Evolutionary conservation across 2,113 vertebrate species (phyloP).

Genomic region (Paradoxurus hermaphroditus): DNA sequence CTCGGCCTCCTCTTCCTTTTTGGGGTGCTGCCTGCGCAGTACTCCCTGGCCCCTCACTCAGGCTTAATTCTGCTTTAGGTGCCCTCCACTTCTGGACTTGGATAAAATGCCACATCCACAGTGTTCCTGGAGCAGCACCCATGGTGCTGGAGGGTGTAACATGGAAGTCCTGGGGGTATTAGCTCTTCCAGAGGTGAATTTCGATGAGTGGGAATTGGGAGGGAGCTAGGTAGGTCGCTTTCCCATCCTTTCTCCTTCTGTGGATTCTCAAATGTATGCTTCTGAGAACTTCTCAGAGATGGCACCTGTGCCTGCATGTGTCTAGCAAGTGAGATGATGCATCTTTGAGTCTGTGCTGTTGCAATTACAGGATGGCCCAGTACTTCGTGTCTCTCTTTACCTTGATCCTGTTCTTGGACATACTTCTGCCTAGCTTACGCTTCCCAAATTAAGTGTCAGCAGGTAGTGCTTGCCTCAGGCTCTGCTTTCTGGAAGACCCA

Average conservation of each 20-base stretch:
- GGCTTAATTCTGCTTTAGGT: neutral
- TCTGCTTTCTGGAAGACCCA: neutral
- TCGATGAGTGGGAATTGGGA: neutral
- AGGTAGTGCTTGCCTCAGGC: neutral
- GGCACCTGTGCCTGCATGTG: accelerated
- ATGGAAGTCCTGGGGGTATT: no score
- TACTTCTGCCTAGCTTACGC: neutral
- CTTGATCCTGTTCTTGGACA: neutral
- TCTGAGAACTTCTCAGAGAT: neutral
- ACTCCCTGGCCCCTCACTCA: neutral
- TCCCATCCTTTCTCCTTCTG: neutral
- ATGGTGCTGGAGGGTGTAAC: neutral
- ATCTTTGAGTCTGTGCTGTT: neutral
- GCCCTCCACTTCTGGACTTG: neutral
- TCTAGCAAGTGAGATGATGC: neutral
- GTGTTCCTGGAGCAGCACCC: neutral
- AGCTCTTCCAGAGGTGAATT: neutral
- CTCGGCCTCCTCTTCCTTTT: accelerated
- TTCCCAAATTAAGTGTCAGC: neutral
- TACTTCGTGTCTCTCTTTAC: neutral
- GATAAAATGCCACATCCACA: neutral
- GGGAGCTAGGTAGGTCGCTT: accelerated
- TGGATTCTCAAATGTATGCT: accelerated
- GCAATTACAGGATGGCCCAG: accelerated
- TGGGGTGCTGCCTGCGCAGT: neutral